These are phyloP conservation scores for Leucozona laternaria DNA, from an alignment of 2,888 invertebrate genomes.

Conservation along the genomic window DNA sequence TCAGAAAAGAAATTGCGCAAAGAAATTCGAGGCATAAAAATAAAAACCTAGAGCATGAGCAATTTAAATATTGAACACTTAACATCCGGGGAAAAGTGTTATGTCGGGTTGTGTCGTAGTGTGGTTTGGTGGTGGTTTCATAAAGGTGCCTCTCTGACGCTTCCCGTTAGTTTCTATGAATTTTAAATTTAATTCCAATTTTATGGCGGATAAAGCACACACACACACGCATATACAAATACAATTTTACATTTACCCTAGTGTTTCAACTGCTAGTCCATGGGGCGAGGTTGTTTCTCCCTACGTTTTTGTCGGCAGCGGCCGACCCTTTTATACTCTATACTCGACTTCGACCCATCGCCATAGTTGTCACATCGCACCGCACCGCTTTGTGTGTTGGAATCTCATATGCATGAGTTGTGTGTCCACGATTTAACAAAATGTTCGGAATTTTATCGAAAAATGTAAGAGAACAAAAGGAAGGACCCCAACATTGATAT, in stretches of 20 bases:
- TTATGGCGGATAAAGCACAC: slow-evolving; percentile 57
- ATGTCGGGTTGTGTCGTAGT: slow-evolving; percentile 4
- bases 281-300: not conserved
- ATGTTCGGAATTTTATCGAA: slow-evolving; percentile 73
- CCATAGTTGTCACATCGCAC: slow-evolving; percentile 5
- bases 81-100: slow-evolving; percentile 61
- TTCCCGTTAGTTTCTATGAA: slow-evolving; percentile 74
- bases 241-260: not conserved
- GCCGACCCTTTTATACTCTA: not conserved
- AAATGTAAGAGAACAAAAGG: slow-evolving; percentile 40
- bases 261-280: not conserved
- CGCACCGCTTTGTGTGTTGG: slow-evolving; percentile 23
- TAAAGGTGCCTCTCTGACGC: slow-evolving; percentile 43
- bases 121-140: slow-evolving; percentile 16
- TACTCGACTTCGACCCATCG: not conserved
- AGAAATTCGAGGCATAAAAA: not conserved
- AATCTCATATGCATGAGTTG: slow-evolving; percentile 64
- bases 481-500: slow-evolving; percentile 44
- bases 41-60: slow-evolving; percentile 24
- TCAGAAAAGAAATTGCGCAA: slow-evolving; percentile 9
- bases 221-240: slow-evolving; percentile 4
- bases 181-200: slow-evolving; percentile 75
- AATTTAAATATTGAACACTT: slow-evolving; percentile 74
- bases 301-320: not conserved
- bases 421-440: slow-evolving; percentile 75